phyloP scores from a whole-genome alignment of 92 coral and sea anemone genomes.

The Heteractis magnifica region DNA sequence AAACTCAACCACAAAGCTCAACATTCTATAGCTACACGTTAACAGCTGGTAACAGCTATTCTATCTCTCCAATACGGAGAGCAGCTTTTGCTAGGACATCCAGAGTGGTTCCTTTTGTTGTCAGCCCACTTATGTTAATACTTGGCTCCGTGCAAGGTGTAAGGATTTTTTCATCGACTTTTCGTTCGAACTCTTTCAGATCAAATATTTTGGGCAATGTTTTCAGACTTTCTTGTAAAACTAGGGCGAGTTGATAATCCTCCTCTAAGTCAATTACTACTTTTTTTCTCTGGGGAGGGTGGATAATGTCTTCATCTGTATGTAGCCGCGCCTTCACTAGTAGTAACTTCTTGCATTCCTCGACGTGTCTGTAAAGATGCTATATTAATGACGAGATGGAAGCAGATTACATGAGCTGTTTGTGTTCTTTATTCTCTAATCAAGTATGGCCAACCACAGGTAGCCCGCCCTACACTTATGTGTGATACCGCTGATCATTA shows the following conservation, averaged over 20 bases:
- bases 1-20: constrained; percentile 2
- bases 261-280: neutral
- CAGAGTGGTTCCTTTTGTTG: neutral
- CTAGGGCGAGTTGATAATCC: constrained; percentile 1
- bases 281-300: neutral
- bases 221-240: constrained; percentile 9
- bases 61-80: neutral
- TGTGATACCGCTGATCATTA: neutral
- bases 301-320: neutral
- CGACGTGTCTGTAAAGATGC: too few relatives aligned
- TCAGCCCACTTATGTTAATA: neutral
- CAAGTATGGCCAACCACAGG: too few relatives aligned
- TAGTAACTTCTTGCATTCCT: too few relatives aligned
- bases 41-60: neutral
- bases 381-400: too few relatives aligned
- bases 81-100: neutral
- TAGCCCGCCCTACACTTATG: too few relatives aligned
- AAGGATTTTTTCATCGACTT: neutral
- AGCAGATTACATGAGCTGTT: too few relatives aligned
- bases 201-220: constrained; percentile 2
- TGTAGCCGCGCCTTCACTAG: neutral
- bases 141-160: neutral
- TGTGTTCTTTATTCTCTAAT: too few relatives aligned
- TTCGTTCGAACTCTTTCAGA: neutral
- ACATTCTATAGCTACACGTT: neutral